These are phyloP conservation scores for Heteractis magnifica DNA, from an alignment of 92 coral and sea anemone genomes.

Conservation along the genomic window DNA sequence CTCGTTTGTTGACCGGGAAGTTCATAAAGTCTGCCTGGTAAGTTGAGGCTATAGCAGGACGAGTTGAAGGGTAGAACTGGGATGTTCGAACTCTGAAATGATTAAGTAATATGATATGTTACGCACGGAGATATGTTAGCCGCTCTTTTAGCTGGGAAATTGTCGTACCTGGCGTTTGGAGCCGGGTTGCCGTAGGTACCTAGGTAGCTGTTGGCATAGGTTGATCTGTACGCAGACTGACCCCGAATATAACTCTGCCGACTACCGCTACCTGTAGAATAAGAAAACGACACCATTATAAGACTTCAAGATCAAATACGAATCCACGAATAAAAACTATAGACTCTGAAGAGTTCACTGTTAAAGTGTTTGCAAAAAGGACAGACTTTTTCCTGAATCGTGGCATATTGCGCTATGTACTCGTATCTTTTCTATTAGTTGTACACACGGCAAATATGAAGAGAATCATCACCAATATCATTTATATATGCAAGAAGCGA, in stretches of 20 bases:
- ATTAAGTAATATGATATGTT: no score
- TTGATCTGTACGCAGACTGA: constrained; percentile 34
- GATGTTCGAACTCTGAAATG: constrained; percentile 67
- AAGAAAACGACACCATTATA: no score
- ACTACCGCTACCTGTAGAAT: background rate
- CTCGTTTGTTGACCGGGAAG: constrained; percentile 36
- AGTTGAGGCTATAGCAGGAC: constrained; percentile 63
- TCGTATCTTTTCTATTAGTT: no score
- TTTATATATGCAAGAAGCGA: no score
- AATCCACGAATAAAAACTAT: background rate
- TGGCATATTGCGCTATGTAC: no score
- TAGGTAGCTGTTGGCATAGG: constrained; percentile 47
- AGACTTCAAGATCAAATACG: background rate
- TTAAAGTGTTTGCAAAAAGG: no score
- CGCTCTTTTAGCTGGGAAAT: background rate
- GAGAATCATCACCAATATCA: no score
- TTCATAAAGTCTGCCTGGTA: constrained; percentile 63
- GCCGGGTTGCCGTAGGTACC: constrained; percentile 61
- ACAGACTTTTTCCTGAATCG: no score
- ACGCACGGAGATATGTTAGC: background rate
- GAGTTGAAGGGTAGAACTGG: constrained; percentile 67
- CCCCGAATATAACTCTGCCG: background rate
- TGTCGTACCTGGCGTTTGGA: constrained; percentile 53
- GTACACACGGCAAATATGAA: no score
- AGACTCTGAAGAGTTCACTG: background rate